Base-by-base conservation (phyloP, 2,888 invertebrate genomes). In the Caenorhabditis sp. region DNA sequence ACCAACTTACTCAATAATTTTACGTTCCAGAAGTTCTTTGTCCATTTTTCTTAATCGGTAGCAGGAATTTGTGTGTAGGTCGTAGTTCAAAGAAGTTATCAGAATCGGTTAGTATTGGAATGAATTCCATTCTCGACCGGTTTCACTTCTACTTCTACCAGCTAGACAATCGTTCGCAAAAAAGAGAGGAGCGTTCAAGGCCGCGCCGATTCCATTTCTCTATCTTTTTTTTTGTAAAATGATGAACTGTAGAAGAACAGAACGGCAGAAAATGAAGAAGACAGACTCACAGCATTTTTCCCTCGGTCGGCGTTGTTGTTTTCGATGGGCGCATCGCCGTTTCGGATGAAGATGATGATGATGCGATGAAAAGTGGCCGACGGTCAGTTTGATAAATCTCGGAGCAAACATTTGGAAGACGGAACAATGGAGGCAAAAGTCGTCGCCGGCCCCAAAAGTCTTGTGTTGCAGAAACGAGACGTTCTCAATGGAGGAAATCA, bases 361-460 rank as follows among this genome's bases (percentile, higher is more conserved):
- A 70, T 59, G 59, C 59, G 59, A 50, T 52, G 58, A 50, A 50
- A 58, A 70, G 59, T 59, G 70, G 53, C 70, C 70, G 70, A 27
- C 70, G 59, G 70, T 70, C 59, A 41, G 52, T 59, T 43, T 59
- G 70, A 70, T 70, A 70, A 70, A 59, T 70, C 70, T 7, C 20
- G 46, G 45, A 53, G 70, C 70, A 70, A 70, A 70, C 70, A 70
- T 70, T 70, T 15, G 37, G 30, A 35, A 1, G 32, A 20, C 24
- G 43, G 55, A 43, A 65, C 65, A 65, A 65, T 55, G 35, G 50
- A 13, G 13, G 13, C 15, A 11, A 17, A 24, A 39, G 27, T 17
- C 41, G 41, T 39, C 41, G 15, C 1, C 35, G 32, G 35, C 8
- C 22, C 1, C 27, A 26, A 17, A 24, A 32, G 22, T 63, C 17